These are phyloP conservation scores for Drosophila mayri DNA, from an alignment of 1,140 invertebrate species.

Conservation along the genomic window DNA sequence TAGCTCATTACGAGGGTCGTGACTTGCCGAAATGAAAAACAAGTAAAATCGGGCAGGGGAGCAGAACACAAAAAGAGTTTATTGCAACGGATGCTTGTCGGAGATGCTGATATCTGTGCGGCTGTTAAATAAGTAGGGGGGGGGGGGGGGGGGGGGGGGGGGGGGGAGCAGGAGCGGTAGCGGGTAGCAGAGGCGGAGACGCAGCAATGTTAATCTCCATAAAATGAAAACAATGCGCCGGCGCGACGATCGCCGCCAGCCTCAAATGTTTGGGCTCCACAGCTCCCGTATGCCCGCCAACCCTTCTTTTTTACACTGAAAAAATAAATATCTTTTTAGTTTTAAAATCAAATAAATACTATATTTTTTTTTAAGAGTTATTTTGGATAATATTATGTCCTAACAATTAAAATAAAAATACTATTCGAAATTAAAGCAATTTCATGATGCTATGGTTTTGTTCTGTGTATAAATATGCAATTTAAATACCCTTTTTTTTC, in stretches of 20 bases:
- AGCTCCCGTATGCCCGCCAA: constrained; percentile 25
- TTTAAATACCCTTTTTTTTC: not conserved
- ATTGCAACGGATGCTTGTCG: constrained; percentile 74
- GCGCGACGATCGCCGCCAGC: constrained; percentile 62
- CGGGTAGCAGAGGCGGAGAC: constrained; percentile 34
- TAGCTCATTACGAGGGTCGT: constrained; percentile 81
- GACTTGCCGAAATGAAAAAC: constrained; percentile 83
- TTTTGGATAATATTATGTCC: too few species aligned
- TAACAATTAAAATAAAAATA: too few species aligned
- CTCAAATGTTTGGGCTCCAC: constrained; percentile 34
- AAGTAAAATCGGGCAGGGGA: constrained; percentile 71
- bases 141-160: not conserved
- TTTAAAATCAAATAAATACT: too few species aligned
- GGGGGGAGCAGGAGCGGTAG: constrained; percentile 7
- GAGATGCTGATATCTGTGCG: constrained; percentile 73
- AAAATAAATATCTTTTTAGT: not conserved
- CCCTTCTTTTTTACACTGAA: constrained; percentile 4
- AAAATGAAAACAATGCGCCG: constrained; percentile 83
- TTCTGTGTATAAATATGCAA: not conserved
- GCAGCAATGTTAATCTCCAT: constrained; percentile 83
- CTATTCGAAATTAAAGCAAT: too few species aligned
- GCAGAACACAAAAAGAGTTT: constrained; percentile 58
- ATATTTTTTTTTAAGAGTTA: too few species aligned
- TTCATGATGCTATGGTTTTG: too few species aligned
- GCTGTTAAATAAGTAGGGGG: constrained; percentile 17